Base-by-base conservation (phyloP, 2,113 vertebrate species). In the Zeus faber region DNA sequence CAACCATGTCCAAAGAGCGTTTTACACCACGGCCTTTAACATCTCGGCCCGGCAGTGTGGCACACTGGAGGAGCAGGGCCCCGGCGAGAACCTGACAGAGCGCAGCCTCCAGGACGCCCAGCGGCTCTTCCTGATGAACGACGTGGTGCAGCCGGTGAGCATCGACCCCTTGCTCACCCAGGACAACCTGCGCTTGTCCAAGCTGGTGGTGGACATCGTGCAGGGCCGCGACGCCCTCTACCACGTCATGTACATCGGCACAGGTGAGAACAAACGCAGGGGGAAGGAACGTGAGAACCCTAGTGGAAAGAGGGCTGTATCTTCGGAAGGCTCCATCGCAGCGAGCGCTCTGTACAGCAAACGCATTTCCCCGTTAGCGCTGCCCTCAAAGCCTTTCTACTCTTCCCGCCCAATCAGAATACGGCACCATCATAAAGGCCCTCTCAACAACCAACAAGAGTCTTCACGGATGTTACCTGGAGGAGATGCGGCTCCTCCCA, bases 51-150 rank as follows among this genome's bases (percentile, higher is more conserved):
- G 37, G 64, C 82, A 98, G 96, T 98, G 96, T 7, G 95, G 95
- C 45, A 97, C 93, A 0, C 68, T 96, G 81, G 93, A 95, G 69
- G 93, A 97, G 70, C 91, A 91, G 2, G 91, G 94, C 1, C 80
- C 89, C 1, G 92, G 93, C 5, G 80, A 85, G 66, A 98, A 98
- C 85, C 86, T 98, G 77, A 98, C 96, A 0, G 94, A 97, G 51
- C 89, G 96, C 44, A 97, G 91, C 79, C 95, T 98, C 61, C 95
- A 97, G 64, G 96, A 98, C 2, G 96, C 96, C 22, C 96, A 98
- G 77, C 91, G 91, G 22, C 95, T 98, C 84, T 92, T 97, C 60
- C 85, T 98, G 67, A 98, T 97, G 94, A 93, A 92, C 0, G 95
- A 98, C 0, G 94, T 95, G 2, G 85, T 97, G 13, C 95, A 97